A percentile compares a stretch with the other conserved stretches of the same genome.
Conservation (phyloP, 2,113 vertebrate species). For the Misgurnus mizolepis region DNA sequence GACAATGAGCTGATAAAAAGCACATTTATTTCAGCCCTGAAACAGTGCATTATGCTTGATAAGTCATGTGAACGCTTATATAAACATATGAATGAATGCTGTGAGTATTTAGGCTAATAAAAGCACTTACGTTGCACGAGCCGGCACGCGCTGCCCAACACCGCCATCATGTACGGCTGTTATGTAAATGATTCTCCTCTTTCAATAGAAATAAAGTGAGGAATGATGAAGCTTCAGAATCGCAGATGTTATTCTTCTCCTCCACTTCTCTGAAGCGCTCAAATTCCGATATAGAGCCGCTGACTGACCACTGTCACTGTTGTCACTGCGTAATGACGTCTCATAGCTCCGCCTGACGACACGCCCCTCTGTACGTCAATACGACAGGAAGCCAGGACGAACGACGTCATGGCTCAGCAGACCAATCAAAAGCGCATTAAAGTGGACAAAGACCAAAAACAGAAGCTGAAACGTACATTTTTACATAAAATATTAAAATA, state of each 20-base stretch:
- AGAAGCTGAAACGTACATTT: neutral
- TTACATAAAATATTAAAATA: neutral
- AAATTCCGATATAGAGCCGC: constrained; percentile 36
- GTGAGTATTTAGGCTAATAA: neutral
- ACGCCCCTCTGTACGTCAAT: constrained; percentile 12
- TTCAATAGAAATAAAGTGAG: neutral
- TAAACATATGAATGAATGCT: neutral
- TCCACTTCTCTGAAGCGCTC: neutral
- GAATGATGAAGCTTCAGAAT: neutral
- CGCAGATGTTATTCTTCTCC: no score
- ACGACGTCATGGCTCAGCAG: neutral
- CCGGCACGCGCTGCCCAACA: constrained; percentile 65
- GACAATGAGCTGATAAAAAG: neutral
- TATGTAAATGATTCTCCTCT: neutral
- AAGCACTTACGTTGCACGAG: constrained; percentile 68
- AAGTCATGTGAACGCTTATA: neutral
- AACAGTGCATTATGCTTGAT: neutral
- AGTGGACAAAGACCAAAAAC: no score
- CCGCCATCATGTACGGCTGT: constrained; percentile 59
- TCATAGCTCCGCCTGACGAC: neutral
- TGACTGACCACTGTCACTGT: neutral
- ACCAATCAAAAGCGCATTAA: neutral
- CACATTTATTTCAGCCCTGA: neutral
- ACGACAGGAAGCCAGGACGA: neutral
- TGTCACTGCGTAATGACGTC: constrained; percentile 2